Base-by-base conservation (phyloP, 2,888 invertebrate genomes). In the Agrotis puta region DNA sequence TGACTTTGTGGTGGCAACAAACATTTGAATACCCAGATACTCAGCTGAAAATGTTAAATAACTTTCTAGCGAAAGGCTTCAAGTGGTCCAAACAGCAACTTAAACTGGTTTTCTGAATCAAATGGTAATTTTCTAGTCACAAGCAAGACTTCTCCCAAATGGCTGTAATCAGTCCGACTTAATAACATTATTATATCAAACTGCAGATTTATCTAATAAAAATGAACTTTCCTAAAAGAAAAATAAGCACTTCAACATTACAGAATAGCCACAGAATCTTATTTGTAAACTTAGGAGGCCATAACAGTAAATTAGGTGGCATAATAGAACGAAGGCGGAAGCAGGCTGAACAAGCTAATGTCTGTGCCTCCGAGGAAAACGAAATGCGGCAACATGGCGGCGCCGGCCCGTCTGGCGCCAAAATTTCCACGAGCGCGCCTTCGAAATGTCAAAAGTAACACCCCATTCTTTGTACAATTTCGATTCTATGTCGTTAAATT, bases 381-480 rank as follows among this genome's bases (percentile, higher is more conserved):
- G 89, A 88, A 89, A 88, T 84, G 88, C 90, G 90, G 81, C 91
- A 93, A 91, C 62, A 92, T 92, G 94, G 94, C 94, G 93, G 92
- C 94, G 93, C 81, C 94, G 84, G 91, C 75, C 93, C 64, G 92
- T 90, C 92, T 92, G 94, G 92, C 94, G 94, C 94, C 94, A 89
- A 90, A 87, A 87, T 90, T 88, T 88, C 85, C 84, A 70, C 56
- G 22, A 47, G 20, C 77, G 86, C 87, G 89, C 88, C 90, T 72
- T 67, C 2, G 11, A 83, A 92, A 90, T 54, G 88, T 62, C 80
- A 18, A 59, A 90, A 81, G 81, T 72, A 45, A 51, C 61, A 27
- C 43, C 59, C 39, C 20, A 1, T 18, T 0, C 0, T 3, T 50
- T 58, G 20, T 24, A 0, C 3, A 70, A 78, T 67, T 50, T 64